A percentile compares a stretch with the other conserved stretches of the same genome.
Evolutionary conservation across 2,113 vertebrate genomes (phyloP).

Genomic region (Python bivittatus): DNA sequence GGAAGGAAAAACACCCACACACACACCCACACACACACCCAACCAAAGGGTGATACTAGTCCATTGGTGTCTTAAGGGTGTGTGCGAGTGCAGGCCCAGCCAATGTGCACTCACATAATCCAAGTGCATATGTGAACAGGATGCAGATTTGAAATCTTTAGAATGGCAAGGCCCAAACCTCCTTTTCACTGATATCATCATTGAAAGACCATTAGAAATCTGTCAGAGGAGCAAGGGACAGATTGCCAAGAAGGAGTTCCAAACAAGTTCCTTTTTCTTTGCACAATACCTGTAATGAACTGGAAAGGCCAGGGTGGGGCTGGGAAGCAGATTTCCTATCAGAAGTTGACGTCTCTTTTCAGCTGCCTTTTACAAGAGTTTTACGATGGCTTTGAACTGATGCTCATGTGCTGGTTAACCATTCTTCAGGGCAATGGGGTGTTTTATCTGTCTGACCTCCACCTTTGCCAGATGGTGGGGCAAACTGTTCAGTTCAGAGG

Average conservation of each 20-base stretch:
- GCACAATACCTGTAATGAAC: conserved; percentile 89
- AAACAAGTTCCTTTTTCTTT: conserved; percentile 73
- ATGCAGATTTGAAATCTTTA: conserved; percentile 63
- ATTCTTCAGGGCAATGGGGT: conserved; percentile 81
- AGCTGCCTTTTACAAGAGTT: conserved; percentile 82
- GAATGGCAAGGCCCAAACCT: conserved; percentile 51
- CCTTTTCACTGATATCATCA: conserved; percentile 80
- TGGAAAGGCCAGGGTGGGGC: conserved; percentile 81
- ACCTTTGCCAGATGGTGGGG: conserved; percentile 91
- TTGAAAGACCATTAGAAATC: conserved; percentile 90
- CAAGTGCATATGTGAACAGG: background rate
- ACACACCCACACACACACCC: background rate
- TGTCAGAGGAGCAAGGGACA: conserved; percentile 78
- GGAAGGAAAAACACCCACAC: conserved; percentile 26
- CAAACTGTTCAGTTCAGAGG: conserved; percentile 66
- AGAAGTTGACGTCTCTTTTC: conserved; percentile 67
- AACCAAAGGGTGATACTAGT: conserved; percentile 51
- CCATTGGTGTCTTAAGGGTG: background rate
- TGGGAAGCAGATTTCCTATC: conserved; percentile 79
- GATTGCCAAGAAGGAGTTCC: conserved; percentile 79
- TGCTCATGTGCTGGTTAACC: conserved; percentile 91
- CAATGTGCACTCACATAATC: background rate
- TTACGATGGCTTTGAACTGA: conserved; percentile 88
- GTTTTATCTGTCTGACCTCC: conserved; percentile 93
- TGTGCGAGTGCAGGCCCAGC: background rate